Percentiles rank a stretch among this genome's conserved stretches.
phyloP scores from a whole-genome alignment of 2,888 invertebrate genomes.

The Perizoma flavofasciatum region DNA sequence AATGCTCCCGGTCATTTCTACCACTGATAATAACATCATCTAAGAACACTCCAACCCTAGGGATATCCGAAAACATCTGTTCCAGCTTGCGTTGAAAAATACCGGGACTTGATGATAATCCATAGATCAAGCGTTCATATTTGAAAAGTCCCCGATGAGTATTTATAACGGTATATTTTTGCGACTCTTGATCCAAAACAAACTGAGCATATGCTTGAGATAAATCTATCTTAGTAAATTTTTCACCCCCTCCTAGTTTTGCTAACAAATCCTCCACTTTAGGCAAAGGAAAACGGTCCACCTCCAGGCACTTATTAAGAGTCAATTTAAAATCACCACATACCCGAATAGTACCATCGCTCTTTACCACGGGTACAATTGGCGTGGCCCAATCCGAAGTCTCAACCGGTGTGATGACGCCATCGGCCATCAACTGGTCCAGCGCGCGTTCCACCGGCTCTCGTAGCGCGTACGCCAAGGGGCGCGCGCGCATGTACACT shows the following conservation, averaged over 20 bases:
- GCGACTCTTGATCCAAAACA: not conserved
- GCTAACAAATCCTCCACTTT: constrained; percentile 37
- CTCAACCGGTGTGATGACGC: constrained; percentile 5
- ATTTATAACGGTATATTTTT: not conserved
- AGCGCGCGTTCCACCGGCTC: constrained; percentile 36
- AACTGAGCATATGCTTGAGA: not conserved
- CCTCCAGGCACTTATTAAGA: constrained; percentile 39
- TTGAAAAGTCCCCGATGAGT: not conserved
- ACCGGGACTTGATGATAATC: no score
- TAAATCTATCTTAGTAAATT: no score
- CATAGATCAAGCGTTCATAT: not conserved
- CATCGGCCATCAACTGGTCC: no score
- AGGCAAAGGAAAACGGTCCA: constrained; percentile 42
- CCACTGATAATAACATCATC: constrained; percentile 33
- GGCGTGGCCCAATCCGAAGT: constrained; percentile 11
- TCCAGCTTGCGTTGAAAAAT: no score
- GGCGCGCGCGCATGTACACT: constrained; percentile 32
- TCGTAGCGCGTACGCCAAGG: constrained; percentile 34
- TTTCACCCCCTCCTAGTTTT: no score
- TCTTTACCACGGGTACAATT: constrained; percentile 32
- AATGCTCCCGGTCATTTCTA: constrained; percentile 19
- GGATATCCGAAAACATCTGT: constrained; percentile 33
- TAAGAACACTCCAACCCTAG: constrained; percentile 31
- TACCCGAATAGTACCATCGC: constrained; percentile 41
- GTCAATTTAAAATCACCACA: constrained; percentile 44